Evolutionary conservation across 2,113 vertebrate species (phyloP).

Genomic region (Poecile atricapillus): DNA sequence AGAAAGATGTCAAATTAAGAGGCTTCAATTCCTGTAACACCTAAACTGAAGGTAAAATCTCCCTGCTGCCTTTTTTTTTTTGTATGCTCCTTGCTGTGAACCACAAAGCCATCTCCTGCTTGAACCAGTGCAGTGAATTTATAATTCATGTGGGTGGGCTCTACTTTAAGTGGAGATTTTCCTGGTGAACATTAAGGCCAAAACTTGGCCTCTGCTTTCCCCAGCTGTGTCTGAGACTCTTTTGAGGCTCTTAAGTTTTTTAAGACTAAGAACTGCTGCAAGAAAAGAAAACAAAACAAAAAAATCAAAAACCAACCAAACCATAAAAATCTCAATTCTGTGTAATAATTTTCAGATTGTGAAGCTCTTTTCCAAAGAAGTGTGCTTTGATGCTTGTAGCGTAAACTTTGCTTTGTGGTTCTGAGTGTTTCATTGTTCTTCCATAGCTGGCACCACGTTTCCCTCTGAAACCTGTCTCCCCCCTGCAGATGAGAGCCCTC

Average conservation of each 20-base stretch:
- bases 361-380: neutral
- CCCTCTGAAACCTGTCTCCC: neutral
- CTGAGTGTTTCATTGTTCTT: neutral
- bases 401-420: neutral
- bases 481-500: neutral
- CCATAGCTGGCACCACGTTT: neutral
- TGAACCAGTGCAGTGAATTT: neutral
- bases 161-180: neutral
- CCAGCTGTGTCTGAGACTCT: neutral
- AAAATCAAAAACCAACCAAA: neutral
- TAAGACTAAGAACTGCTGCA: neutral
- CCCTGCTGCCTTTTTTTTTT: neutral
- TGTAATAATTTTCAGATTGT: neutral
- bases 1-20: neutral
- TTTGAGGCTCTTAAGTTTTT: neutral
- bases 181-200: neutral
- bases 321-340: neutral
- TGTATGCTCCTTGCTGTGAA: neutral
- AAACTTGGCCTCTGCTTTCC: neutral
- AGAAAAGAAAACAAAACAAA: neutral
- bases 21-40: neutral
- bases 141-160: neutral
- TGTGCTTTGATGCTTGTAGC: neutral
- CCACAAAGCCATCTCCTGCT: neutral
- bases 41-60: constrained; percentile 19